These are phyloP conservation scores for Entomyzon cyanotis DNA, from an alignment of 2,113 vertebrate species.

Conservation along the genomic window DNA sequence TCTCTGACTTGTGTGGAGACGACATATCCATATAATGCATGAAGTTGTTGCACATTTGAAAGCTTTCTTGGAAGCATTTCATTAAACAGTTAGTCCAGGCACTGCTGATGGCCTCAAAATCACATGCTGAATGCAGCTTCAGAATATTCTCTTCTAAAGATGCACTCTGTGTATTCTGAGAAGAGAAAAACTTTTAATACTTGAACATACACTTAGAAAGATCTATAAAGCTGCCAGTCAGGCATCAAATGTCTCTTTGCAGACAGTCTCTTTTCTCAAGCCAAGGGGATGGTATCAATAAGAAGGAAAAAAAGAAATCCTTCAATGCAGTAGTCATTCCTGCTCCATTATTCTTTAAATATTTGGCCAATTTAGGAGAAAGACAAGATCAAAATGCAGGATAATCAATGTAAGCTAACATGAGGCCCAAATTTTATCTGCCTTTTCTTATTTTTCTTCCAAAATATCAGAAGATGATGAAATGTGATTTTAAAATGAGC, in stretches of 20 bases:
- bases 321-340: background rate
- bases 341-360: background rate
- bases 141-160: background rate
- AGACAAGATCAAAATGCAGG: background rate
- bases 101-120: constrained; percentile 52
- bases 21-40: rapidly evolving
- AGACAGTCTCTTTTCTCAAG: background rate
- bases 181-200: background rate
- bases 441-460: background rate
- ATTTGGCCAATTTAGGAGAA: background rate
- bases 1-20: background rate
- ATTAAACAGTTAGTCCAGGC: constrained; percentile 68
- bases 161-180: background rate
- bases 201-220: background rate
- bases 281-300: background rate
- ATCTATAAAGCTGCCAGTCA: background rate
- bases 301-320: background rate
- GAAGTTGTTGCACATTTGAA: constrained; percentile 41
- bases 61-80: constrained; percentile 72
- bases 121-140: constrained; percentile 11
- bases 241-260: background rate
- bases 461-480: background rate
- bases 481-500: constrained; percentile 26
- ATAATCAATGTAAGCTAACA: background rate
- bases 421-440: background rate